Base-by-base conservation (phyloP, 2,888 invertebrate species). In the Athrips mouffetella region DNA sequence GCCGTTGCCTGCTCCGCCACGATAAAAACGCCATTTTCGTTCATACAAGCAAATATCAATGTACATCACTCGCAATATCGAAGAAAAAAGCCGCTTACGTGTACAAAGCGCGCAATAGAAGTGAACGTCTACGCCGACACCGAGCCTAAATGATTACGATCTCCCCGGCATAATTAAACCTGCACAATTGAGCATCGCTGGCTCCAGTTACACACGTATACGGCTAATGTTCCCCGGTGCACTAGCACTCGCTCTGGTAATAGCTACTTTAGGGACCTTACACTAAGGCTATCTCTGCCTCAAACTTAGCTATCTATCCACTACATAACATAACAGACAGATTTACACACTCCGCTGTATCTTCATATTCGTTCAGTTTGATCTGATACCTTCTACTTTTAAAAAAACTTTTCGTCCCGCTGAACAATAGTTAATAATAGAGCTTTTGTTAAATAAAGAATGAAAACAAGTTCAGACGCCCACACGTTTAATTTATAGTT, bases 231-330 rank as follows among this genome's bases (percentile, higher is more conserved):
- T 23, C 42, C 21, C 16, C 40, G 31, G 31, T 44, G 31, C 44
- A 44, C 31, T 16, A 21, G 44, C 21, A 44, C 44, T 25, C 13
- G 15, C 29, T 42, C 42, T 29, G 16, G 29, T 42, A 42, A 42
- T 29, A 29, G 29, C 29, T n/a, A n/a, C 42, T 15, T 4, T 3
- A 15, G 25, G n/a, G 37, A 37, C 37, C 37, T n/a, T n/a, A n/a
- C n/a, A n/a, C n/a, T n/a, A n/a, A n/a, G n/a, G n/a, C n/a, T n/a
- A n/a, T n/a, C n/a, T n/a, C n/a, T n/a, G n/a, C n/a, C n/a, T n/a
- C n/a, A n/a, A n/a, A n/a, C n/a, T n/a, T n/a, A n/a, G n/a, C n/a
- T n/a, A n/a, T n/a, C n/a, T n/a, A n/a, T n/a, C n/a, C n/a, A n/a
- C n/a, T n/a, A n/a, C n/a, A n/a, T n/a, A n/a, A n/a, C n/a, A n/a